Evolutionary conservation across 2,888 invertebrate species (phyloP), one percentile per base, ranked within the genome.

Genomic region (Sinelater perroti): DNA sequence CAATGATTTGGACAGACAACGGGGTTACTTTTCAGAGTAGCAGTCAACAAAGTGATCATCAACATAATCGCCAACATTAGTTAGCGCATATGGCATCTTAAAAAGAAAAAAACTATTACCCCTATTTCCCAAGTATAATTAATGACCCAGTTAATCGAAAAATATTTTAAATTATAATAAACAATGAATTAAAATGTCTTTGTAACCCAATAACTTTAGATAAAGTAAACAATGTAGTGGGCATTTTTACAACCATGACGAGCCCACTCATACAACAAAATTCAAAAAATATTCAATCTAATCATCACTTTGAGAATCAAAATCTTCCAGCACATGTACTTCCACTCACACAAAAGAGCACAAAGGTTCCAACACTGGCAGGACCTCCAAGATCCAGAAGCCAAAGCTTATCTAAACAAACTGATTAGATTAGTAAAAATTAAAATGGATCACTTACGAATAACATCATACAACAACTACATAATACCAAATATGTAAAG

Each of bases 391-490:
- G 5, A n/a, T 5, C 30, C 30, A 30, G 30, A 30, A 30, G 24
- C 24, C 7, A 24, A 24, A 24, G 24, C 7, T 7, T 24, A 30
- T 30, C 4, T 30, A 8, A 30, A 30, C 11, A 30, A 11, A 30
- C 8, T 30, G 3, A 3, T 30, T 11, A 30, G 30, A 30, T 30
- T 30, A 30, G 30, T 30, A 11, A 30, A 11, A 30, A 30, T 11
- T 10, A 11, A 30, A 30, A 10, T 30, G 30, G 30, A 30, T 3
- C 30, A 30, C 3, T 11, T 30, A 30, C 30, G 30, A 30, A 30
- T 30, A 30, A 30, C 30, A 30, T 30, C n/a, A 30, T 8, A 30
- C n/a, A 30, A 30, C 30, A 30, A 30, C 5, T 30, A 30, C 30
- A 30, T 30, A 30, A 3, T 6, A 10, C 30, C 30, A 30, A 30